A percentile compares a stretch with the other conserved stretches of the same genome.
Conservation (phyloP, 1,140 invertebrate species). For the Brachionus manjavacas region DNA sequence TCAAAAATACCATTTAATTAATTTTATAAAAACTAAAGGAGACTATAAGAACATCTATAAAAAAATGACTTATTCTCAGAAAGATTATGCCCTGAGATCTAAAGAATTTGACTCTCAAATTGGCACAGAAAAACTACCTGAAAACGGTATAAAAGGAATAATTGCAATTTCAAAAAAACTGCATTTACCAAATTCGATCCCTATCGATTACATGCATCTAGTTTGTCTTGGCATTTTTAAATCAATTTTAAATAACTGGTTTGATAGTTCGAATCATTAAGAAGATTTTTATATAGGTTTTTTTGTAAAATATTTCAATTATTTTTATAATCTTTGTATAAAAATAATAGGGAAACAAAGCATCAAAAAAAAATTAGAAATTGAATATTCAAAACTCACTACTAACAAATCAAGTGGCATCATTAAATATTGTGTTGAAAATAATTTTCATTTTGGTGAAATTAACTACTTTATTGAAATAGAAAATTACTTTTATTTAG, state of each 20-base stretch:
- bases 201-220: conserved; percentile 20
- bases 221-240: conserved; percentile 27
- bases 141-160: not conserved
- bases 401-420: not conserved
- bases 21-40: not conserved
- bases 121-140: not conserved
- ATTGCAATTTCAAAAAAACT: not conserved
- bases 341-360: too few species aligned
- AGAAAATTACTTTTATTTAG: conserved; percentile 4
- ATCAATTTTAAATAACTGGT: conserved; percentile 11
- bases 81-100: not conserved
- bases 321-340: not conserved
- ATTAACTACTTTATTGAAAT: too few species aligned
- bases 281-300: not conserved
- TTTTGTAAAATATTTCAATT: not conserved
- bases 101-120: not conserved
- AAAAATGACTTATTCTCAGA: conserved; percentile 12
- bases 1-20: not conserved
- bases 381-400: not conserved
- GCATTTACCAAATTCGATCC: not conserved
- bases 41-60: not conserved
- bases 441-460: not conserved
- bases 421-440: conserved; percentile 10
- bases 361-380: too few species aligned
- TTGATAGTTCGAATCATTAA: not conserved